Evolutionary conservation across 1,140 invertebrate genomes (phyloP), one percentile per base, ranked within the genome.

Genomic region (Trichonephila clavata): DNA sequence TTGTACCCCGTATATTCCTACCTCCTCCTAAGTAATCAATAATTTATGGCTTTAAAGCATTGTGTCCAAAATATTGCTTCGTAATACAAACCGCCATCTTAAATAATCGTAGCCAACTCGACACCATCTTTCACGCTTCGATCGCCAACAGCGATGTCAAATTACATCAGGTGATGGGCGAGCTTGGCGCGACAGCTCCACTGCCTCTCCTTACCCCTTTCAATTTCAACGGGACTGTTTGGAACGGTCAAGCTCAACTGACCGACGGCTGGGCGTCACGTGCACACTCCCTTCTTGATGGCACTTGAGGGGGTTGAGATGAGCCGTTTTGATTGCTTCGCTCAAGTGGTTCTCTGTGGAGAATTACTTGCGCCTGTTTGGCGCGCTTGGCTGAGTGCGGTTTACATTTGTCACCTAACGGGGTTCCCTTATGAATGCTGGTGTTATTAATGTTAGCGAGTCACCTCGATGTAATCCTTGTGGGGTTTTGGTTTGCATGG

Each of bases 241-340:
- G 50, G 50, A 13, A 50, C 32, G 71, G 71, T 77, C 71, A 77
- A 77, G 71, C 32, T 32, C 24, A 32, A 39, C 27, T 77, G 71
- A 39, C 71, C 71, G 71, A 32, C 71, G 32, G 24, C 14, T 77
- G 71, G 32, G 32, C 32, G 71, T 77, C 27, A 77, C 27, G 24
- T 77, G 27, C 27, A 32, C 18, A 24, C 71, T 18, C 27, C 71
- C 18, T 77, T 32, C 27, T 39, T 77, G 71, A 77, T 32, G 71
- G 71, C 27, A 32, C 71, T 77, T 77, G 27, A 77, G 71, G 71
- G 71, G 71, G 27, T 77, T 77, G 27, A 27, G 71, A 77, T 32
- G 71, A 77, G 71, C 71, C 71, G 24, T 68, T 68, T 68, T 68
- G 65, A 68, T 68, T 68, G 65, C 65, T 13, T 27, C 65, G 65